Evolutionary conservation across 2,797 vertebrate species (phyloP), one percentile per base, ranked within the genome.

Genomic region (Prunella strophiata): DNA sequence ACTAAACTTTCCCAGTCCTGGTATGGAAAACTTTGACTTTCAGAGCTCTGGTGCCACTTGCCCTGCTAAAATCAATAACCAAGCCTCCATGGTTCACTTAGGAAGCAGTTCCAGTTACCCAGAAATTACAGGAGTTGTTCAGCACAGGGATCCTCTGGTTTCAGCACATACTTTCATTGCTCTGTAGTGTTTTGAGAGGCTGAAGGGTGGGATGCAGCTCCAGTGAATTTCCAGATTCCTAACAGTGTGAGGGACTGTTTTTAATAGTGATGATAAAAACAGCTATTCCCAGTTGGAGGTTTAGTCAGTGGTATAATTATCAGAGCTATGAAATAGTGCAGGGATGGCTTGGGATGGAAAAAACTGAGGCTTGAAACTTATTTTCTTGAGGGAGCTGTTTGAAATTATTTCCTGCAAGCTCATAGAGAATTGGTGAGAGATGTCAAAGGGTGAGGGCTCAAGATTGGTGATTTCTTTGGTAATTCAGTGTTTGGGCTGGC

Each of bases 191-290:
- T 96, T 95, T 82, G 94, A 95, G 96, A 96, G 92, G 83, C 96
- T 0, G 79, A 96, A 96, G 97, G 96, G 97, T 97, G 96, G 96
- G 96, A 96, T 97, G 20, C 65, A 72, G 89, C 96, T 96, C 85
- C 96, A 96, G 30, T 75, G 94, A 97, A 65, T 97, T 98, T 97
- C 96, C 96, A 97, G 97, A 98, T 97, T 93, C 78, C 97, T 97
- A 90, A 91, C 97, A 94, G 92, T 88, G 61, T 77, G 93, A 97
- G 96, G 93, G 96, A 97, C 93, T 97, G 97, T 97, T 98, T 98
- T 97, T 96, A 97, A 96, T 97, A 95, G 93, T 97, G 96, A 97
- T 97, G 97, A 97, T 97, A 96, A 97, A 95, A 96, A 93, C 94
- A 94, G 95, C 91, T 88, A 97, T 97, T 97, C 97, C 97, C 89